Base-by-base conservation (phyloP, 2,888 invertebrate genomes). In the Yponomeuta sedellus region DNA sequence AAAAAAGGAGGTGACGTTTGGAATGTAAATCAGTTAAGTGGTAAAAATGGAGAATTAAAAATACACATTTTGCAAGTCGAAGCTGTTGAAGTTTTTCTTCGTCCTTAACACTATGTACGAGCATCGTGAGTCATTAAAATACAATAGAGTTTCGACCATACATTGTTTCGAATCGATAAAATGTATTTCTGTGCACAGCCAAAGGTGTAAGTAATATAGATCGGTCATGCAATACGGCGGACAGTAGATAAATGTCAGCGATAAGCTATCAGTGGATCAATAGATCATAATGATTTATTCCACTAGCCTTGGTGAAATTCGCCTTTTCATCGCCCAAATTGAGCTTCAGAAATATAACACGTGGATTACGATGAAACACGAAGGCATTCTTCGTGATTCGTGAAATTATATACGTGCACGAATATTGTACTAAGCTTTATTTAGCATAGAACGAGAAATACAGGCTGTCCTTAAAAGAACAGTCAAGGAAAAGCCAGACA, bases 241-340 rank as follows among this genome's bases (percentile, higher is more conserved):
- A 16, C 22, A 52, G 70, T 71, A 80, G 89, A 86, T 86, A 88
- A 83, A 83, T 78, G 78, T 75, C 73, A 66, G 73, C 78, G 89
- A 89, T 88, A 88, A 80, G 76, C 74, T 86, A 89, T 88, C 88
- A 74, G 71, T 72, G 77, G 86, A 88, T 89, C 88, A 84, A 89
- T 89, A 89, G 76, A 82, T 77, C 74, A 71, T 78, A 77, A 78
- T 78, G 64, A 64, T 64, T 64, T 64, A 64, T 64, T 10, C 22
- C 4, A 28, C 77, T 78, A 77, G 79, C 80, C 79, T 79, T 80
- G 75, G 80, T 75, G 57, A 61, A 58, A 61, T 34, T 62, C 64
- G 67, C 66, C 20, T 34, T 64, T 66, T 63, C 66, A 68, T 44
- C 19, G 40, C 65, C 12, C 22, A 52, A 52, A 58, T 63, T 59